Percentiles rank a stretch among this genome's conserved stretches.
Conservation (phyloP, 1,140 invertebrate genomes). For the Dolichoris vasculosae region DNA sequence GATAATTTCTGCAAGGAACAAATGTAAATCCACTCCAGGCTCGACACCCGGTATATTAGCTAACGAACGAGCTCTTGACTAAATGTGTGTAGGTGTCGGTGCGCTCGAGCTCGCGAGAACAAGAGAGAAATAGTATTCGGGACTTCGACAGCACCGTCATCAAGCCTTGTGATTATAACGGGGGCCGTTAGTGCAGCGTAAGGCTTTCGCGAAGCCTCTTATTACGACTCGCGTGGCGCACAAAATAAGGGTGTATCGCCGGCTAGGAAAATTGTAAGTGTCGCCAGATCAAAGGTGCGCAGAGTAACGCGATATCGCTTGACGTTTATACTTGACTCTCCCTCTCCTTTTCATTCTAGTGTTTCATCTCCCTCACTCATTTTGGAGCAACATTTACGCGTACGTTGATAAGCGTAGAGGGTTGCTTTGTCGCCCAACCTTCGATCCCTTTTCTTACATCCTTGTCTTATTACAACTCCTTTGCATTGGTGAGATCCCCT, state of each 20-base stretch:
- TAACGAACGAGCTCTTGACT: neutral
- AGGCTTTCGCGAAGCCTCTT: slow-evolving; percentile 61
- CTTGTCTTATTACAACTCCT: neutral
- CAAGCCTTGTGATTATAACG: slow-evolving; percentile 72
- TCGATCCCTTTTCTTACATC: slow-evolving; percentile 51
- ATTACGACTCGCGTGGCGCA: slow-evolving; percentile 73
- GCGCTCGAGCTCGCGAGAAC: neutral
- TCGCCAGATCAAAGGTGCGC: slow-evolving; percentile 73
- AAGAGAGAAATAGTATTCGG: neutral
- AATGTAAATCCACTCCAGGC: neutral
- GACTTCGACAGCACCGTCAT: slow-evolving; percentile 47
- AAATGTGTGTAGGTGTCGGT: neutral
- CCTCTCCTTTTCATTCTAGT: neutral
- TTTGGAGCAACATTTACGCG: neutral
- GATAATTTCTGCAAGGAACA: neutral
- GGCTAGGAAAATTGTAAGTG: slow-evolving; percentile 75
- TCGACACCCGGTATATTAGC: neutral
- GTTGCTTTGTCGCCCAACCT: neutral
- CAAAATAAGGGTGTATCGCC: slow-evolving; percentile 75
- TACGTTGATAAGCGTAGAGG: neutral
- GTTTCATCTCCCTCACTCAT: neutral
- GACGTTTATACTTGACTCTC: slow-evolving; percentile 47
- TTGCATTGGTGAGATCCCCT: neutral
- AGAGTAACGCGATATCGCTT: slow-evolving; percentile 74
- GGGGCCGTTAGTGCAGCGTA: slow-evolving; percentile 26